phyloP scores from a whole-genome alignment of 2,888 invertebrate genomes.

The Eudasyphora cyanicolor region DNA sequence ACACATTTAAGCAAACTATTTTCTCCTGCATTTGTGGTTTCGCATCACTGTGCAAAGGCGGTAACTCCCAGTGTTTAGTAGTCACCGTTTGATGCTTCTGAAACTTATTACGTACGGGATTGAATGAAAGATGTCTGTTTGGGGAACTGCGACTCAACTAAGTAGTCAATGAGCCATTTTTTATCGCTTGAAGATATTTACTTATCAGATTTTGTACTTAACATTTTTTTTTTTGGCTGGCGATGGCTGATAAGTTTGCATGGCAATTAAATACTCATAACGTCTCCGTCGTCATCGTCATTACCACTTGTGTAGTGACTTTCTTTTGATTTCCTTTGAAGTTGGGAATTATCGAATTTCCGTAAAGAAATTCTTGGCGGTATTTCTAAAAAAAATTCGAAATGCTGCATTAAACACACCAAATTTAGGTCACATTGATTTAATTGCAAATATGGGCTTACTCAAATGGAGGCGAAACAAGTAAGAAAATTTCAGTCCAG shows the following conservation, averaged over 20 bases:
- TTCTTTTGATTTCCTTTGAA: not conserved
- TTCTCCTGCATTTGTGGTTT: too few relatives aligned
- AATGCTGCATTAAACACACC: too few relatives aligned
- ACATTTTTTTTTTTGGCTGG: not conserved
- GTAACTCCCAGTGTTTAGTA: not conserved
- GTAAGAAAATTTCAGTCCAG: too few relatives aligned
- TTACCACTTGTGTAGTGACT: not conserved
- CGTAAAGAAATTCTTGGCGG: not conserved
- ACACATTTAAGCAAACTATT: too few relatives aligned
- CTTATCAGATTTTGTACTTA: constrained; percentile 1
- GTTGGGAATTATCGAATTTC: not conserved
- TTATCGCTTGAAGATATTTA: not conserved
- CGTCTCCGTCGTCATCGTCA: too few relatives aligned
- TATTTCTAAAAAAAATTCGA: too few relatives aligned
- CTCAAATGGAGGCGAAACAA: too few relatives aligned
- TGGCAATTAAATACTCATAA: not conserved
- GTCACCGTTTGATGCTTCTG: not conserved
- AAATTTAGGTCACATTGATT: too few relatives aligned
- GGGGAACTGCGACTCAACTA: not conserved
- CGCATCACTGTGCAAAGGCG: too few relatives aligned
- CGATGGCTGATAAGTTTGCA: not conserved
- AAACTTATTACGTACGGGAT: not conserved
- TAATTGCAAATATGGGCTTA: too few relatives aligned
- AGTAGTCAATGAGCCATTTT: not conserved
- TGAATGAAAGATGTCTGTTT: not conserved